These are phyloP conservation scores for Bruchidius siliquastri DNA, from an alignment of 2,888 invertebrate genomes.

Conservation along the genomic window DNA sequence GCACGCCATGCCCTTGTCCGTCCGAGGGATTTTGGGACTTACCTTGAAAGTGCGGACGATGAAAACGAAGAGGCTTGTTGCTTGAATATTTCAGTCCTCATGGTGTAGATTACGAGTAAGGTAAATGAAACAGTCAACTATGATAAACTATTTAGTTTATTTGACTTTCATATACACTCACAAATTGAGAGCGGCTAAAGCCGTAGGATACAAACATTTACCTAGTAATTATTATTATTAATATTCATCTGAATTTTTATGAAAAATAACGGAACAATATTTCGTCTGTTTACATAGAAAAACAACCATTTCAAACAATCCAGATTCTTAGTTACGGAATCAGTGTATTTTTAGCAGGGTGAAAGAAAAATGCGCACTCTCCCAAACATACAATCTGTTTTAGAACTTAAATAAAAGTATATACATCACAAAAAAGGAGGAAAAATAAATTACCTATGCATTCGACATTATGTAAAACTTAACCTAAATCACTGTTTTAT, in stretches of 20 bases:
- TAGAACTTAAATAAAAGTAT: constrained; percentile 37
- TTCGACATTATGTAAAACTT: constrained; percentile 36
- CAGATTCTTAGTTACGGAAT: background rate
- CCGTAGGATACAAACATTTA: constrained; percentile 53
- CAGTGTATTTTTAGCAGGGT: background rate
- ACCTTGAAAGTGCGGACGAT: too few relatives aligned
- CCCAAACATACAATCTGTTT: constrained; percentile 40
- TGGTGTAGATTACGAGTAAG: background rate
- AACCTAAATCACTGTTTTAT: constrained; percentile 45
- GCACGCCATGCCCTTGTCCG: too few relatives aligned
- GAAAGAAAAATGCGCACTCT: constrained; percentile 27
- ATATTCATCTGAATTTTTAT: constrained; percentile 44
- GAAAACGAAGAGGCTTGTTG: too few relatives aligned
- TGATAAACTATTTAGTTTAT: constrained; percentile 53
- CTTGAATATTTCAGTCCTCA: too few relatives aligned
- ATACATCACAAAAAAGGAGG: constrained; percentile 39
- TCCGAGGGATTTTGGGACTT: too few relatives aligned
- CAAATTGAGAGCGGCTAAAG: constrained; percentile 52
- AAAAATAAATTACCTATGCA: constrained; percentile 41
- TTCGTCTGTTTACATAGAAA: constrained; percentile 22
- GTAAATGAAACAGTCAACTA: constrained; percentile 23
- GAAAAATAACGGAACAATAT: constrained; percentile 41
- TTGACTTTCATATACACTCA: constrained; percentile 53
- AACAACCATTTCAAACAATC: background rate
- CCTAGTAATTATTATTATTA: constrained; percentile 52